Evolutionary conservation across 2,888 invertebrate genomes (phyloP).

Genomic region (Aspidiotus rigidus): DNA sequence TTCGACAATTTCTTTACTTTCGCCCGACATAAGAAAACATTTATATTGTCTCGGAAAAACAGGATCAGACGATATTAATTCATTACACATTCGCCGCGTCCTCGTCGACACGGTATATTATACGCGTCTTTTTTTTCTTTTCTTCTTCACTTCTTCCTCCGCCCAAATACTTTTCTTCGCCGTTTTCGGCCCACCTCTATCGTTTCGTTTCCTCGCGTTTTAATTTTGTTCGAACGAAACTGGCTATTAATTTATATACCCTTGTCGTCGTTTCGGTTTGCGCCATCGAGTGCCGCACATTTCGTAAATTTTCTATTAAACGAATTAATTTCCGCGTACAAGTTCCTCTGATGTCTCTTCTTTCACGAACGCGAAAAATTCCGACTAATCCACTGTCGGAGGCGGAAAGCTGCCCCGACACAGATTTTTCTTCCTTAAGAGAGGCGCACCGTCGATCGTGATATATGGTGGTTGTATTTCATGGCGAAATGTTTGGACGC

Average conservation of each 20-base stretch:
- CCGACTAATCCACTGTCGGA: no score
- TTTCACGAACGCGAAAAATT: no score
- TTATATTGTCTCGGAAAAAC: constrained; percentile 31
- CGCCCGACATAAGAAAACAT: constrained; percentile 34
- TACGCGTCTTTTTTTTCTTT: constrained; percentile 1
- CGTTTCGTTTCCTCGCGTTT: neutral
- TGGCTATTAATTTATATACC: constrained; percentile 27
- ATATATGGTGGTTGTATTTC: no score
- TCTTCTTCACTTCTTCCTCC: neutral
- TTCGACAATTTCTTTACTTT: constrained; percentile 35
- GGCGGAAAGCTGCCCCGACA: no score
- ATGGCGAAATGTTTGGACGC: no score
- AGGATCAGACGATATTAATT: constrained; percentile 33
- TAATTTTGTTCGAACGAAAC: constrained; percentile 24
- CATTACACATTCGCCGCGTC: constrained; percentile 26
- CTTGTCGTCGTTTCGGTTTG: neutral
- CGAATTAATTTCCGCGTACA: constrained; percentile 21
- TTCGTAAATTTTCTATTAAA: constrained; percentile 23
- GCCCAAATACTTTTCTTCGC: neutral
- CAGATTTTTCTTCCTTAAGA: no score
- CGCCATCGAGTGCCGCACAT: neutral
- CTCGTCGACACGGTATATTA: neutral
- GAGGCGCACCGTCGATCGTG: no score
- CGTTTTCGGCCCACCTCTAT: neutral
- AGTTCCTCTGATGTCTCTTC: neutral